These are phyloP conservation scores for Psittacula echo DNA, from an alignment of 2,797 vertebrate species.

Conservation along the genomic window DNA sequence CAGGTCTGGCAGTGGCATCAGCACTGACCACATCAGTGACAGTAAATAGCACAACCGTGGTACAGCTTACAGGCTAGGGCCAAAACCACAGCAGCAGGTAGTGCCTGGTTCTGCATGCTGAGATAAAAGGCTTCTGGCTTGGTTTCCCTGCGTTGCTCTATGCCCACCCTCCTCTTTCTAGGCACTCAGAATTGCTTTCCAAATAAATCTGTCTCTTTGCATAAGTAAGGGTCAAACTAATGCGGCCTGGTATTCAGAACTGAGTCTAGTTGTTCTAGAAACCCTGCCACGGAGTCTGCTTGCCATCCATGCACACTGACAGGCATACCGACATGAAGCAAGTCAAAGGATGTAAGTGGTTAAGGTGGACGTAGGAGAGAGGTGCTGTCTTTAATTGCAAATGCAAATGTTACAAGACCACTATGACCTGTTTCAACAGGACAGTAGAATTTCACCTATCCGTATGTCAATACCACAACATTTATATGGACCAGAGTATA, in stretches of 20 bases:
- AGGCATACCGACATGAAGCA: neutral
- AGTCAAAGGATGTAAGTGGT: neutral
- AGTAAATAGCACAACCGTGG: rapidly evolving
- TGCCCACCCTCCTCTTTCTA: neutral
- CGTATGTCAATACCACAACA: rapidly evolving
- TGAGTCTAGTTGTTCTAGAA: neutral
- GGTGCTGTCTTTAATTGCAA: neutral
- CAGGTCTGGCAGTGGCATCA: rapidly evolving
- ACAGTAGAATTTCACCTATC: rapidly evolving
- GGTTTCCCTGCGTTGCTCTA: rapidly evolving
- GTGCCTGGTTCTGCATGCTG: rapidly evolving
- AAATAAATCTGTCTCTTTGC: neutral
- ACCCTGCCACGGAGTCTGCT: rapidly evolving
- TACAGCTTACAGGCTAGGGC: neutral
- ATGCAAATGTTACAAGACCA: rapidly evolving
- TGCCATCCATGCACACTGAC: rapidly evolving
- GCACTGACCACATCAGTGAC: rapidly evolving
- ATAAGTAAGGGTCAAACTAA: neutral
- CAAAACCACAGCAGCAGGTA: neutral
- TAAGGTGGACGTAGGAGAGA: neutral
- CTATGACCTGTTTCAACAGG: neutral
- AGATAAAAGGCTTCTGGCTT: rapidly evolving
- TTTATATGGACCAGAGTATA: neutral
- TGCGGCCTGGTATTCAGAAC: rapidly evolving
- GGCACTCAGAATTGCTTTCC: neutral